These are phyloP conservation scores for Colletes latitarsis DNA, from an alignment of 1,140 invertebrate species.

Conservation along the genomic window DNA sequence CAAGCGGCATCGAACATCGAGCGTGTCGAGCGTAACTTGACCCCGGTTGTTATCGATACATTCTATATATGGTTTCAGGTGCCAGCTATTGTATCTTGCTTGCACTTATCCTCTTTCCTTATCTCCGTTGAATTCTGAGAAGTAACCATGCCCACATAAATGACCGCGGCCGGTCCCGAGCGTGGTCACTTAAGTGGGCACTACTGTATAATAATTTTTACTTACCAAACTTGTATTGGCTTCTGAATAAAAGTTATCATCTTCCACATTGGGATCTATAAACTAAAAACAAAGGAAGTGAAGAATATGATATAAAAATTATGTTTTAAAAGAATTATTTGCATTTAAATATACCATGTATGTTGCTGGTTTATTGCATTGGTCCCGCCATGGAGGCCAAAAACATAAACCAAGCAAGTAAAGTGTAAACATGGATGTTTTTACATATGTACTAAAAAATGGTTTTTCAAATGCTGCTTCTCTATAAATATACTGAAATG, in stretches of 20 bases:
- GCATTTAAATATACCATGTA: slow-evolving; percentile 82
- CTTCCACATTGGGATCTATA: slow-evolving; percentile 86
- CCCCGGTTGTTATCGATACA: too few relatives aligned
- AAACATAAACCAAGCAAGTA: slow-evolving; percentile 92
- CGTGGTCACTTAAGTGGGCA: too few relatives aligned
- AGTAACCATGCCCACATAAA: too few relatives aligned
- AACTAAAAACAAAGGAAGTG: slow-evolving; percentile 78
- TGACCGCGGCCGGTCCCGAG: too few relatives aligned
- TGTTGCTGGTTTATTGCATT: slow-evolving; percentile 85
- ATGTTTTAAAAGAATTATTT: not conserved
- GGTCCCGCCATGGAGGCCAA: slow-evolving; percentile 91
- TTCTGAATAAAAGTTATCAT: slow-evolving; percentile 85
- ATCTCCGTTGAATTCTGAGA: too few relatives aligned
- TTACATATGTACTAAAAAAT: slow-evolving; percentile 94
- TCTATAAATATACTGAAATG: slow-evolving; percentile 90
- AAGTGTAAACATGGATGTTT: slow-evolving; percentile 93
- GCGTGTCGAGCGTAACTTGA: too few relatives aligned
- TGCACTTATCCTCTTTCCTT: too few relatives aligned
- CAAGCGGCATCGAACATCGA: too few relatives aligned
- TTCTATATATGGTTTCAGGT: too few relatives aligned
- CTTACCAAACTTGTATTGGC: slow-evolving; percentile 83
- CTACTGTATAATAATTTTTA: slow-evolving; percentile 1
- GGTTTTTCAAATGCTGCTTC: slow-evolving; percentile 91
- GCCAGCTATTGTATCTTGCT: too few relatives aligned
- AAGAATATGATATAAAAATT: not conserved